Base-by-base conservation (phyloP, 2,797 vertebrate species). In the Urophycis tenuis region DNA sequence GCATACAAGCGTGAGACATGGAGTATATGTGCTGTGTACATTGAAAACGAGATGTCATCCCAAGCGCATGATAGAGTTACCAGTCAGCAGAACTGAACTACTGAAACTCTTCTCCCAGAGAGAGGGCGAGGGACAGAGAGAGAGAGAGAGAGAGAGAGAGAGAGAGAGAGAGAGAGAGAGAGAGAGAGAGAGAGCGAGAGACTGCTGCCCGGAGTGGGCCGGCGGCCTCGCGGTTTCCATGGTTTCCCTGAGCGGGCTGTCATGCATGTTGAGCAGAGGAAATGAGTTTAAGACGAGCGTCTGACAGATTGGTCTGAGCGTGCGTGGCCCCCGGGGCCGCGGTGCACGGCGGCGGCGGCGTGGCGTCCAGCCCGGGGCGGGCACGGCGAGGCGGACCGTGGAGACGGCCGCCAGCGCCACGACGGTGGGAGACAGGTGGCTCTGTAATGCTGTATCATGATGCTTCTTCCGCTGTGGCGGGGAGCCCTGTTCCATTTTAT, bases 401-500 rank as follows among this genome's bases (percentile, higher is more conserved):
- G n/a, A n/a, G n/a, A n/a, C n/a, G n/a, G n/a, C 45, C 45, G 6
- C 3, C 45, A 19, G 19, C 17, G 3, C 22, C 22, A 1, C 49
- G 6, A 22, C 8, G 6, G 19, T 53, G 22, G 5, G 19, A n/a
- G 5, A 7, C 49, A n/a, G 49, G 19, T n/a, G 22, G 17, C 49
- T 4, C 1, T 53, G 9, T 53, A 53, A 17, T 53, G 49, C 49
- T 53, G 49, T 69, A 69, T 69, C 30, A 69, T 14, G 9, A 30
- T 71, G 75, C 79, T n/a, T 76, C 74, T 84, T 80, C 79, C 78
- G 53, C 81, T 76, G 0, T 76, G 77, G 79, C 81, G 74, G 53
- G 72, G 19, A 74, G 81, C 74, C 67, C 33, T 76, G 81, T 78
- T 77, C 53, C 53, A 10, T 76, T 77, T 33, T 74, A 41, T 33